phyloP scores from a whole-genome alignment of 2,797 vertebrate genomes.

The Notolabrus celidotus region DNA sequence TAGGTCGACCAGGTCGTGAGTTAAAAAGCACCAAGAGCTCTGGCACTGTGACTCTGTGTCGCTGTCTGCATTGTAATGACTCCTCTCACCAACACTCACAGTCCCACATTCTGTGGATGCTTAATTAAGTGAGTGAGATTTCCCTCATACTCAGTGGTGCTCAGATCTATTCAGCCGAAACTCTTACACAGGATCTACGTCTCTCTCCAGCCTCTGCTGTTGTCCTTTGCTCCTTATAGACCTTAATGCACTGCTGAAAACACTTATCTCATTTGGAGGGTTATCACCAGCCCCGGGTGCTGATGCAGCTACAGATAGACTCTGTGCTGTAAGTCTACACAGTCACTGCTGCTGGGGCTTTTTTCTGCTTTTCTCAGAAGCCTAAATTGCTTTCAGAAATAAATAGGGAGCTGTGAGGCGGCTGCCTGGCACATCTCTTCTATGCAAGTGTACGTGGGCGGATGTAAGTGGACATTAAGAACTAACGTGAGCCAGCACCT shows the following conservation, averaged over 20 bases:
- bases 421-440: neutral
- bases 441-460: neutral
- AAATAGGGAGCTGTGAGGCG: constrained; percentile 12
- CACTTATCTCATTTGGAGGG: constrained; percentile 49
- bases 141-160: constrained; percentile 20
- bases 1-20: constrained; percentile 41
- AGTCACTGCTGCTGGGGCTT: constrained; percentile 17
- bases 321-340: constrained; percentile 12
- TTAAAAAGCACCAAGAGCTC: constrained; percentile 30
- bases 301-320: constrained; percentile 45
- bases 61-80: constrained; percentile 51
- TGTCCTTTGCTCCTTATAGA: constrained; percentile 12
- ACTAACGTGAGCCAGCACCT: neutral
- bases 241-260: constrained; percentile 27
- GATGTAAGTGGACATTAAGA: neutral
- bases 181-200: neutral
- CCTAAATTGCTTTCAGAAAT: constrained; percentile 15
- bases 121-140: constrained; percentile 42
- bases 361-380: constrained; percentile 18
- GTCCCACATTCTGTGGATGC: neutral
- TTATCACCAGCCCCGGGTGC: constrained; percentile 35
- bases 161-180: constrained; percentile 26
- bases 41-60: neutral
- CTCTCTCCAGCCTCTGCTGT: constrained; percentile 10
- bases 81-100: constrained; percentile 12